phyloP scores from a whole-genome alignment of 2,888 invertebrate genomes.

The Ptilodon capucinus region DNA sequence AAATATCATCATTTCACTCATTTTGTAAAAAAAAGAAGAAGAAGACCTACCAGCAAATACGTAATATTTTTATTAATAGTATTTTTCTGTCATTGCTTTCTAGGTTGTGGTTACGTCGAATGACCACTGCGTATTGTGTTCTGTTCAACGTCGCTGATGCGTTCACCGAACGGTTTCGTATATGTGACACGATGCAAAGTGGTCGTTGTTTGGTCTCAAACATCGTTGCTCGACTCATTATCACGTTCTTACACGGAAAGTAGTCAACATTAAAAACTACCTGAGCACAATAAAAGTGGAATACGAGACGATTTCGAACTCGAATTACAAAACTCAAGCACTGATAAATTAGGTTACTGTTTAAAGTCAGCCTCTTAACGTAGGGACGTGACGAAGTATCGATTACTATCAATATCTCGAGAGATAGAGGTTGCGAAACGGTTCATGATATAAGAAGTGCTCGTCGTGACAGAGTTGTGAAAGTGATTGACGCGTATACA shows the following conservation, averaged over 20 bases:
- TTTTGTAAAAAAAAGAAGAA: too few relatives aligned
- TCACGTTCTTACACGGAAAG: not conserved
- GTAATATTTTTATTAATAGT: not conserved
- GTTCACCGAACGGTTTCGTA: not conserved
- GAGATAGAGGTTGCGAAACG: conserved; percentile 23
- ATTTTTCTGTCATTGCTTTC: not conserved
- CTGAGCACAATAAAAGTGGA: not conserved
- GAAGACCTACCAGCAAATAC: too few relatives aligned
- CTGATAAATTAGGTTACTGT: conserved; percentile 10
- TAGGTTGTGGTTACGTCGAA: not conserved
- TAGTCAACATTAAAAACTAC: not conserved
- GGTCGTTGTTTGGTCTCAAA: not conserved
- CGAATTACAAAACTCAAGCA: not conserved
- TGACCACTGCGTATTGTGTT: not conserved
- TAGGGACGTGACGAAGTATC: conserved; percentile 21
- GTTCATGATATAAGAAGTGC: conserved; percentile 15
- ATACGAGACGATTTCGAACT: not conserved
- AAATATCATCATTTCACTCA: too few relatives aligned
- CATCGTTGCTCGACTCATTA: not conserved
- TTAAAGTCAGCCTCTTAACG: conserved; percentile 2
- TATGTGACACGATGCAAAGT: not conserved
- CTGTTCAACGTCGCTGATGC: not conserved
- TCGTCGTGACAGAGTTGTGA: conserved; percentile 32
- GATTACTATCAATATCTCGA: conserved; percentile 8
- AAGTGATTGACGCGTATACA: conserved; percentile 20